Evolutionary conservation across 2,797 vertebrate genomes (phyloP).

Genomic region (Emydoidea blandingii): DNA sequence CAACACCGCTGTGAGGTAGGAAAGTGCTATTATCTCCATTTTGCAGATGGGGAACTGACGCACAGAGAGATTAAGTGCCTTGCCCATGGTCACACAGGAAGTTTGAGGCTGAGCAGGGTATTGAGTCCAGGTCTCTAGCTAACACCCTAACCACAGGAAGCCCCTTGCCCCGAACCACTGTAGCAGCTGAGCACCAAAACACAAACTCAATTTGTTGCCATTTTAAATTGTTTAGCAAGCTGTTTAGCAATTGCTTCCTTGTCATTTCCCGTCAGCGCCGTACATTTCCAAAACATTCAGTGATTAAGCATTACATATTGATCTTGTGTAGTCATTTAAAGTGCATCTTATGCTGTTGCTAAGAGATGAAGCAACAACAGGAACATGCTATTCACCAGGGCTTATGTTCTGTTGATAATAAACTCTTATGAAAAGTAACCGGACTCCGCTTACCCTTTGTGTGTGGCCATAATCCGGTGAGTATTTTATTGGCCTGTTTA

Average conservation of each 20-base stretch:
- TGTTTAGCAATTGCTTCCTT: neutral
- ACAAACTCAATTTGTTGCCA: neutral
- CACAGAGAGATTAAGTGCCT: neutral
- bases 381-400: neutral
- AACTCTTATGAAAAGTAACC: constrained; percentile 36
- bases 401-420: constrained; percentile 33
- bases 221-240: neutral
- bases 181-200: neutral
- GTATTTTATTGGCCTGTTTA: constrained; percentile 46
- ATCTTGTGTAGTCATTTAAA: neutral
- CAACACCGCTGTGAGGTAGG: neutral
- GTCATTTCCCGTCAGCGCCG: neutral
- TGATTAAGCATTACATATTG: neutral
- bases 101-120: neutral
- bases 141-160: neutral
- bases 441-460: neutral
- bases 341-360: constrained; percentile 15
- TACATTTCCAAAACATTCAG: neutral
- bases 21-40: neutral
- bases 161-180: neutral
- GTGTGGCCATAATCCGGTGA: neutral
- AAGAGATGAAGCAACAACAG: neutral
- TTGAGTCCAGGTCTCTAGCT: neutral
- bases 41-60: neutral
- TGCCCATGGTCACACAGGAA: neutral